Base-by-base conservation (phyloP, 2,113 vertebrate species). In the Danionella cerebrum region DNA sequence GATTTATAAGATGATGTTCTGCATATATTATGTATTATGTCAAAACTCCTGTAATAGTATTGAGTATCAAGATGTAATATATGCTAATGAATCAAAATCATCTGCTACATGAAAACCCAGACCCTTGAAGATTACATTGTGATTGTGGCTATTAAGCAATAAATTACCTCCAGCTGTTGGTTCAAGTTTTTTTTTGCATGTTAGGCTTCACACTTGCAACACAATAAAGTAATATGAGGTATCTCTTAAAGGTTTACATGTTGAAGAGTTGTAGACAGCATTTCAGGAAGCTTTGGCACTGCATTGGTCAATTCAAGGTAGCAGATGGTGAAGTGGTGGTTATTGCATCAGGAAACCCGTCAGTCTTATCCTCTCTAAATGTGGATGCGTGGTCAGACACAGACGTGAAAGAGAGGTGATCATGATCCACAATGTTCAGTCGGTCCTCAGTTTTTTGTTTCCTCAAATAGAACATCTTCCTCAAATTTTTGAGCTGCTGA, bases 401-500 rank as follows among this genome's bases (percentile, higher is more conserved):
- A 6, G 94, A 95, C 2, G 93, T 82, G 80, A 98, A 93, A 19
- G 90, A 89, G 19, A 92, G 80, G 70, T 97, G 91, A 71, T 94
- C 90, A 0, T 93, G 73, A 10, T 79, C 75, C 53, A 79, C 50
- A 14, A 76, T 76, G 42, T 55, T 72, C 24, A 78, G 42, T 29
- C 69, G 65, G 51, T 81, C 79, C 52, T 78, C 76, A 0, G 59
- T 65, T 54, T 51, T 76, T 27, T 88, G 79, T 21, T 88, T 92
- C 81, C 92, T 91, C 67, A 90, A 62, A 13, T 95, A 94, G 76
- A 98, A 98, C 71, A 88, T 83, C 75, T 91, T 94, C 18, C 91
- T 83, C 62, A 98, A 84, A 36, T 89, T 89, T 74, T 88, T 96
- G 79, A 96, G 82, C 71, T 95, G 92, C 2, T 91, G 91, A 39